Evolutionary conservation across 2,888 invertebrate species (phyloP), one percentile per base, ranked within the genome.

Genomic region (Teleiodes luculella): DNA sequence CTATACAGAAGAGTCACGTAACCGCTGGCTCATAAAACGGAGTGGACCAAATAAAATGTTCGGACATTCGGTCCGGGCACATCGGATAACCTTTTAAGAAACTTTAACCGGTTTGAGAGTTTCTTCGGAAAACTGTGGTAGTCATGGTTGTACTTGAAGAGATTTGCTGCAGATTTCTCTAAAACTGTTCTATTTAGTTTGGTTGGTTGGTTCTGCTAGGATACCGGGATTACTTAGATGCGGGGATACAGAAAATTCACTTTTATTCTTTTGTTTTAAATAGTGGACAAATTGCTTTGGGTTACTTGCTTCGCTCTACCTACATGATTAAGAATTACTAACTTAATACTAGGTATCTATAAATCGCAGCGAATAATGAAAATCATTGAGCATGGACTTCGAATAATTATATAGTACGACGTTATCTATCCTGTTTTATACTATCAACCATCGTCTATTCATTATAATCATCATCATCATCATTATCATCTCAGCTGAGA

Each of bases 1-100:
- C 43, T 6, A 49, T 54, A 54, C 43, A 43, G 14, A 18, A 16
- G 13, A 37, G 54, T 50, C 54, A 54, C 54, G 54, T 54, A 54
- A 16, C 41, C 28, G 7, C 30, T 28, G 18, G 16, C 7, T 36
- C 50, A 48, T 54, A 54, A 54, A 54, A 54, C 14, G 11, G 50
- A 41, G 39, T 41, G 39, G 43, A 37, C 36, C 20, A 37, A 37
- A 55, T 47, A 52, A 52, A 55, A 18, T 37, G 46, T 24, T 20
- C 35, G 46, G 55, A 52, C 43, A 43, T 48, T 45, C 46, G 28
- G 46, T 58, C 58, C 57, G 57, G 50, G 62, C 59, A 62, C 65
- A 65, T 69, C 69, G 67, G 61, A 70, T 73, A 76, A 74, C 77
- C 74, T 76, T 74, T 72, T 68, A 72, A 68, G 68, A 69, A 74